Percentiles rank a stretch among this genome's conserved stretches.
Evolutionary conservation across 2,113 vertebrate genomes (phyloP).

Genomic region (Brachirus orientalis): DNA sequence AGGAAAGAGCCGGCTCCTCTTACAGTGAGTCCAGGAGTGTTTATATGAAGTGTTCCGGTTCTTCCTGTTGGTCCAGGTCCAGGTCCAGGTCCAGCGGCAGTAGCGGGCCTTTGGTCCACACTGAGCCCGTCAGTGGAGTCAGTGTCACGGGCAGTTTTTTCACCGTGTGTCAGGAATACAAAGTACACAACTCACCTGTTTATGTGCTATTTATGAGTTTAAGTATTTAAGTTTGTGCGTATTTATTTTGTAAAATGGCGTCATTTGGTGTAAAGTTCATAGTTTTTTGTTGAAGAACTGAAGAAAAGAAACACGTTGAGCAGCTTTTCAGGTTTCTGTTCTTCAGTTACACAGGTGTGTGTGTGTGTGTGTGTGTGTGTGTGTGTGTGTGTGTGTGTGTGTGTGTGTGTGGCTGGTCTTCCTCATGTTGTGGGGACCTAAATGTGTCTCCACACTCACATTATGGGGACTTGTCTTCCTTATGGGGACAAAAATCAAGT

Average conservation of each 20-base stretch:
- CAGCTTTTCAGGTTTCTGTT: constrained; percentile 31
- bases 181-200: not conserved
- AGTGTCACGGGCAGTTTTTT: not conserved
- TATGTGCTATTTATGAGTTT: not conserved
- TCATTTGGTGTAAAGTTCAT: not conserved
- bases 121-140: not conserved
- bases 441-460: too few relatives aligned
- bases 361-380: constrained; percentile 18
- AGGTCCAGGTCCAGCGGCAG: not conserved
- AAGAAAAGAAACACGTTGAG: constrained; percentile 14
- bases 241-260: not conserved
- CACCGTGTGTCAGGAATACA: not conserved
- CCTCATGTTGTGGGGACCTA: too few relatives aligned
- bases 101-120: not conserved
- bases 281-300: not conserved
- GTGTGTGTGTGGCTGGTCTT: too few relatives aligned
- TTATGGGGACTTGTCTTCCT: too few relatives aligned
- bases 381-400: not conserved
- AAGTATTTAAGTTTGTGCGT: not conserved
- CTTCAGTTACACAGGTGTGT: not conserved
- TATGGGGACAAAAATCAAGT: too few relatives aligned
- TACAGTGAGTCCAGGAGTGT: not conserved
- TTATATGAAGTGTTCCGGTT: not conserved
- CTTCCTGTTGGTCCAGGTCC: constrained; percentile 11
- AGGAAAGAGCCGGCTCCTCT: not conserved